These are phyloP conservation scores for Microlaimidae sp. DNA, from an alignment of 2,888 invertebrate genomes.

Conservation along the genomic window DNA sequence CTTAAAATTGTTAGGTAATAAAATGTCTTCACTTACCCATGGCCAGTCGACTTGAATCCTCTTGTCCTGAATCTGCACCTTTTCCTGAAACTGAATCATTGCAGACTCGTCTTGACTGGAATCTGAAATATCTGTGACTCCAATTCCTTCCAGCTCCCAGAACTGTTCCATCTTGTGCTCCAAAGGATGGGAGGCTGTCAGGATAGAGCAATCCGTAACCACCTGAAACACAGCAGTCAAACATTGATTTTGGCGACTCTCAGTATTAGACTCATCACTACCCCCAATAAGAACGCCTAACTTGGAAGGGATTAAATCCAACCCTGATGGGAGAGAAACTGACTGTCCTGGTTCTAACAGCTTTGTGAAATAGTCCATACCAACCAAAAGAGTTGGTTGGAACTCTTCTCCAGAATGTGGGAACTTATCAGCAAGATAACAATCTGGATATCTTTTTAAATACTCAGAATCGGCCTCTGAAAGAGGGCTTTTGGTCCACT, in stretches of 20 bases:
- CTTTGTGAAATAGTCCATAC: not conserved
- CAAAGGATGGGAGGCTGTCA: too few relatives aligned
- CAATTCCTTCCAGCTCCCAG: conserved; percentile 4
- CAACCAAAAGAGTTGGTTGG: not conserved
- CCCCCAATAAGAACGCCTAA: not conserved
- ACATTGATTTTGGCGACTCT: not conserved
- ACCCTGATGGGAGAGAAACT: not conserved
- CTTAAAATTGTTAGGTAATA: conserved; percentile 1
- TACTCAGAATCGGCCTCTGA: not conserved
- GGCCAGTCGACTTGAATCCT: conserved; percentile 5
- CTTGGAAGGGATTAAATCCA: not conserved
- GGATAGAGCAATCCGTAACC: too few relatives aligned
- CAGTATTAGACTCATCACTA: not conserved
- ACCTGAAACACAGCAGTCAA: too few relatives aligned
- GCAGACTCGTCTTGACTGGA: too few relatives aligned
- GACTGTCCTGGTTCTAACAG: not conserved
- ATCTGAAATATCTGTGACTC: too few relatives aligned
- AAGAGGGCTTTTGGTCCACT: not conserved
- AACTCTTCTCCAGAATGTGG: not conserved
- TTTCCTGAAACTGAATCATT: not conserved
- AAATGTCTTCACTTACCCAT: not conserved
- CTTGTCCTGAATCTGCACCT: not conserved
- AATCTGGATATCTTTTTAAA: not conserved
- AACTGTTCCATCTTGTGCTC: not conserved
- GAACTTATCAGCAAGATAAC: not conserved